Evolutionary conservation across 2,797 vertebrate genomes (phyloP).

Genomic region (Delichon dasypus): DNA sequence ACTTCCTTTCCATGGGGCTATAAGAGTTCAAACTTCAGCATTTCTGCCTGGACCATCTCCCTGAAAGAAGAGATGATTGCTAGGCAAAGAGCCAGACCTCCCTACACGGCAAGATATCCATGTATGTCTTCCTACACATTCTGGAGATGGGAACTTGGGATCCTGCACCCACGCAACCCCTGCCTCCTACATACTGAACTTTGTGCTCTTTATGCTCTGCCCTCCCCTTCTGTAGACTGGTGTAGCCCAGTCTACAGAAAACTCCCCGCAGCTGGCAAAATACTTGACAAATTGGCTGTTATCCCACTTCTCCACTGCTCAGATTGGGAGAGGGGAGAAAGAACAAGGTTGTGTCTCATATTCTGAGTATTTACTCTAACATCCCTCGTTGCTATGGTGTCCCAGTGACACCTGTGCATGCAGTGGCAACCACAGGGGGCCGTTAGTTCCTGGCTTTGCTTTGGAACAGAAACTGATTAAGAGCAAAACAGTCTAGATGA

Average conservation of each 20-base stretch:
- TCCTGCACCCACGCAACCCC: neutral
- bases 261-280: neutral
- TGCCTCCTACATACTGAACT: neutral
- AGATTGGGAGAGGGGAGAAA: neutral
- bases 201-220: conserved; percentile 15
- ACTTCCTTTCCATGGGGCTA: neutral
- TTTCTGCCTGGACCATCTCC: neutral
- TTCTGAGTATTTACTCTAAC: neutral
- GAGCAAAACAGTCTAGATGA: neutral
- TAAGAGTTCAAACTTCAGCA: neutral
- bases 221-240: neutral
- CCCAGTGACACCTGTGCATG: neutral
- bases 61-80: neutral
- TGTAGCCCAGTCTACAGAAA: neutral
- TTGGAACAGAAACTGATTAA: neutral
- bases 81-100: conserved; percentile 22
- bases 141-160: neutral
- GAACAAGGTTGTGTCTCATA: neutral
- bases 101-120: neutral
- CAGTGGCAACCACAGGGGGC: neutral
- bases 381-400: fast-evolving
- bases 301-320: neutral
- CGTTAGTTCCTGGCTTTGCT: neutral
- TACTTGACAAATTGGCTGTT: neutral
- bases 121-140: neutral